Evolutionary conservation across 1,140 invertebrate genomes (phyloP).

Genomic region (Bicyclus anynana): DNA sequence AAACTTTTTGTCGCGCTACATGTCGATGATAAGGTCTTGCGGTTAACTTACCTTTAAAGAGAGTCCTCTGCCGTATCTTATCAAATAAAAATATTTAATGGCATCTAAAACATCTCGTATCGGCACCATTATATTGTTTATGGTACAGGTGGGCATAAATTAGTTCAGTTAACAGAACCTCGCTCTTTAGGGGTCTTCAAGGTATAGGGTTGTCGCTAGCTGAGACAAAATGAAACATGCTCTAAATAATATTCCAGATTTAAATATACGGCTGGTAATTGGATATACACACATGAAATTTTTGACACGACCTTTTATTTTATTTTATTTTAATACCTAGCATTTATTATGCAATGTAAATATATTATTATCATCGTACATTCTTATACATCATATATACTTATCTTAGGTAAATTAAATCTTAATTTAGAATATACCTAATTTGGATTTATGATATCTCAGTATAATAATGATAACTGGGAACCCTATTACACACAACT

Average conservation of each 20-base stretch:
- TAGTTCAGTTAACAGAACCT: conserved; percentile 64
- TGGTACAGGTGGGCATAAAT: conserved; percentile 69
- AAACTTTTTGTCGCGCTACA: neutral
- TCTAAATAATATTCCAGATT: too few relatives aligned
- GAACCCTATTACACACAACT: neutral
- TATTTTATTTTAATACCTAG: too few relatives aligned
- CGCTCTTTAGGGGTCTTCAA: conserved; percentile 67
- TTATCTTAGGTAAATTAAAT: too few relatives aligned
- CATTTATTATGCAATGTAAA: too few relatives aligned
- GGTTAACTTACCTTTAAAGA: conserved; percentile 43
- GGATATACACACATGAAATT: too few relatives aligned
- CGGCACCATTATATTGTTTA: conserved; percentile 63
- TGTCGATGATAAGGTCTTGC: neutral
- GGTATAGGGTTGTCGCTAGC: neutral
- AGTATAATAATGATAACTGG: neutral
- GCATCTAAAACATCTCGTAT: conserved; percentile 54
- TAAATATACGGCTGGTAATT: too few relatives aligned
- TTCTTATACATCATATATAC: too few relatives aligned
- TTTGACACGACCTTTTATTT: too few relatives aligned
- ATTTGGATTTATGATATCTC: neutral
- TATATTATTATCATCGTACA: too few relatives aligned
- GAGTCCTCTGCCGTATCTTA: conserved; percentile 30
- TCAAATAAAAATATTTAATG: conserved; percentile 57
- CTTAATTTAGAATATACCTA: too few relatives aligned
- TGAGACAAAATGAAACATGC: too few relatives aligned